Base-by-base conservation (phyloP, 2,888 invertebrate genomes). In the Polia nebulosa region DNA sequence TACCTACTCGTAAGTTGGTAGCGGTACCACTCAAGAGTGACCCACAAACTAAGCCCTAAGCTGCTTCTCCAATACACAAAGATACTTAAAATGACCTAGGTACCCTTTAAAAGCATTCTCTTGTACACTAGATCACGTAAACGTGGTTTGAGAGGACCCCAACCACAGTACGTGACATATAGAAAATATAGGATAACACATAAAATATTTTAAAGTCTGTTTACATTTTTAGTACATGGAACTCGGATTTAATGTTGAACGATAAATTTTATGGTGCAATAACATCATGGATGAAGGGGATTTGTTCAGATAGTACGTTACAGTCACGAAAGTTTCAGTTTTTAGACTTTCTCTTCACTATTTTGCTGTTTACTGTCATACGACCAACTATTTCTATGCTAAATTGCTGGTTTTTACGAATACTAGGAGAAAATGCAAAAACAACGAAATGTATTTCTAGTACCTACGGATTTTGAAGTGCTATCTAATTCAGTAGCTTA, bases 71-170 rank as follows among this genome's bases (percentile, higher is more conserved):
- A 22, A 52, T 69, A 58, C 65, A 53, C 34, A n/a, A 27, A 41
- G 45, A 45, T 64, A 60, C 56, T 72, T 39, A 52, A 65, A 57
- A 58, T 68, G 45, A 49, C 63, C 58, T 55, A 68, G 39, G 44
- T 39, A 71, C 45, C 41, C 25, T 72, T 29, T 78, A 55, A 79
- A 82, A 82, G 83, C 72, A 72, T 80, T 82, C 34, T 65, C 80
- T 65, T 80, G 80, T 82, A 62, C 29, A 45, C 32, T 65, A 67
- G 51, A 72, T 70, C 66, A 67, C 64, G 64, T 62, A 67, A 67
- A 47, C 59, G 47, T 67, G 55, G 34, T 66, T 71, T 69, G 27
- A 58, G 47, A 72, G 51, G 36, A 56, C 45, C 62, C 7, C 36
- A 25, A 67, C 49, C 59, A 47, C 39, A 66, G 56, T 65, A 82